Evolutionary conservation across 2,888 invertebrate species (phyloP).

Genomic region (Syrista parreyssii): DNA sequence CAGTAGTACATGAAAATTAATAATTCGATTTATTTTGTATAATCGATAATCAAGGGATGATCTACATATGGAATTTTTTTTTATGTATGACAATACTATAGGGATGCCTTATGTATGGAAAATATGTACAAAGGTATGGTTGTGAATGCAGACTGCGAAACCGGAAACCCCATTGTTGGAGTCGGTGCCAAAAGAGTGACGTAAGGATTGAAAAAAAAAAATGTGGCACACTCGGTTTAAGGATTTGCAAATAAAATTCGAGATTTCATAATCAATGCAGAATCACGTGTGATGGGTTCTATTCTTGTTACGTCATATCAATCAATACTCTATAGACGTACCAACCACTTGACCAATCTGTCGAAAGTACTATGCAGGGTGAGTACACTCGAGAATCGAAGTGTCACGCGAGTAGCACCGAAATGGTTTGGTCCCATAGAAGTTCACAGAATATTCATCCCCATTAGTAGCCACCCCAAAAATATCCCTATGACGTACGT

Average conservation of each 20-base stretch:
- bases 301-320: not conserved
- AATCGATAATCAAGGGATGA: not conserved
- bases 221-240: not conserved
- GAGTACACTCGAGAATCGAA: not conserved
- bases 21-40: not conserved
- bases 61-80: not conserved
- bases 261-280: not conserved
- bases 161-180: not conserved
- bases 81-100: no score
- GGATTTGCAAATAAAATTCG: not conserved
- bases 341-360: not conserved
- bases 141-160: not conserved
- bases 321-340: not conserved
- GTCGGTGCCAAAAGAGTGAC: not conserved
- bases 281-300: not conserved
- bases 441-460: not conserved
- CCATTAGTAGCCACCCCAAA: not conserved
- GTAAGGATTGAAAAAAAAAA: not conserved
- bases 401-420: not conserved
- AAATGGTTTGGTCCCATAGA: not conserved
- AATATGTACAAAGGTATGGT: slow-evolving; percentile 26
- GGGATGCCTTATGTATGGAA: slow-evolving; percentile 26
- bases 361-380: not conserved
- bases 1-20: not conserved
- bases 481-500: not conserved